These are phyloP conservation scores for Oreotrochilus melanogaster DNA, from an alignment of 2,113 vertebrate species.

Conservation along the genomic window DNA sequence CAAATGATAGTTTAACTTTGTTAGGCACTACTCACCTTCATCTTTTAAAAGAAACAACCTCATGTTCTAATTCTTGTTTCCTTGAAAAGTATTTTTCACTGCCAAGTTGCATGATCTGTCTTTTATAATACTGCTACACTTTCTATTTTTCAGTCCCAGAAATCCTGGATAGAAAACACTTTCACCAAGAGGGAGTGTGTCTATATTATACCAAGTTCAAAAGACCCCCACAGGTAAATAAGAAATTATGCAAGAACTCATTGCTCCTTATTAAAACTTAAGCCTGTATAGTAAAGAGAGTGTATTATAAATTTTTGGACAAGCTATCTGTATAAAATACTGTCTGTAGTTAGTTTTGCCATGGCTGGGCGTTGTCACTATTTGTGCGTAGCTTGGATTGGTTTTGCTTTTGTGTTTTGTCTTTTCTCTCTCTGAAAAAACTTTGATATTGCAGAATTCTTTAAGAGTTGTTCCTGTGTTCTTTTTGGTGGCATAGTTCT, in stretches of 20 bases:
- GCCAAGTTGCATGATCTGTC: neutral
- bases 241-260: neutral
- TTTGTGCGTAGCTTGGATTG: neutral
- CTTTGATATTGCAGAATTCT: neutral
- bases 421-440: neutral
- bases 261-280: neutral
- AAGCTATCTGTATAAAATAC: neutral
- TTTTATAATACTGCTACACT: neutral
- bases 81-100: neutral
- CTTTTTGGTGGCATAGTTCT: neutral
- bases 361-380: neutral
- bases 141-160: slow-evolving; percentile 91
- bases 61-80: neutral
- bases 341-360: neutral
- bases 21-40: neutral
- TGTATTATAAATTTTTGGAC: neutral
- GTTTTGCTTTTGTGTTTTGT: neutral
- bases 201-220: slow-evolving; percentile 98
- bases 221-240: slow-evolving; percentile 98
- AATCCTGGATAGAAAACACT: slow-evolving; percentile 99
- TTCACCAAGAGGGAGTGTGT: slow-evolving; percentile 99
- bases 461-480: neutral
- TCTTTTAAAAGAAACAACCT: neutral
- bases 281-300: neutral
- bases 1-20: neutral